phyloP scores from a whole-genome alignment of 2,113 vertebrate genomes.

The Callithrix jacchus region DNA sequence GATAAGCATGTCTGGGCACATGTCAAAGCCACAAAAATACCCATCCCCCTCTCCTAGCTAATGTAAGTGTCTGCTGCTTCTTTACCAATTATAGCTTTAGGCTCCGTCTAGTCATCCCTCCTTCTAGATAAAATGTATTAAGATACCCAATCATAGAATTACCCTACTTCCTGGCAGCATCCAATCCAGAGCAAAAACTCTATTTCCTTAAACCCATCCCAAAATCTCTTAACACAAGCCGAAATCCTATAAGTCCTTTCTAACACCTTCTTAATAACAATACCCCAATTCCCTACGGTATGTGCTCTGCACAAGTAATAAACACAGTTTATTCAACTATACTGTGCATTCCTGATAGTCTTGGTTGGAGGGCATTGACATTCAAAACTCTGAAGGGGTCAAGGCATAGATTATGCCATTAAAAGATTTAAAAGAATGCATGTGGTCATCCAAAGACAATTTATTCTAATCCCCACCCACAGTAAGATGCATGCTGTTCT shows the following conservation, averaged over 20 bases:
- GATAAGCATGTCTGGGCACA: neutral
- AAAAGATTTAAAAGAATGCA: neutral
- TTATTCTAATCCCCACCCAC: neutral
- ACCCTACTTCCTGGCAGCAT: constrained; percentile 17
- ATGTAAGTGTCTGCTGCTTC: neutral
- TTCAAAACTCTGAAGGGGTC: constrained; percentile 8
- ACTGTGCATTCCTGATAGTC: neutral
- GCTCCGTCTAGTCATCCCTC: neutral
- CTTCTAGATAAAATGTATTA: constrained; percentile 32
- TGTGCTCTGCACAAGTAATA: neutral
- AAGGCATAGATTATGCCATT: neutral
- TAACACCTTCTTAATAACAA: neutral
- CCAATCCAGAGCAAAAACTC: neutral
- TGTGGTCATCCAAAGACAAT: neutral
- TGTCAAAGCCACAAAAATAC: constrained; percentile 14
- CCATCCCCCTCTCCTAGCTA: neutral
- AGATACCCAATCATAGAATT: neutral
- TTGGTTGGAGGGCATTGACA: neutral
- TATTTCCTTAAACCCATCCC: constrained; percentile 34
- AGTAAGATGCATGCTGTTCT: neutral
- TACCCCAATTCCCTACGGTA: neutral
- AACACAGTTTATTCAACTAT: neutral
- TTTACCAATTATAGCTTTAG: neutral
- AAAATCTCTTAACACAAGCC: constrained; percentile 24
- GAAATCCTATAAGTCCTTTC: constrained; percentile 6